Base-by-base conservation (phyloP, 2,888 invertebrate species). In the Clivina fossor region DNA sequence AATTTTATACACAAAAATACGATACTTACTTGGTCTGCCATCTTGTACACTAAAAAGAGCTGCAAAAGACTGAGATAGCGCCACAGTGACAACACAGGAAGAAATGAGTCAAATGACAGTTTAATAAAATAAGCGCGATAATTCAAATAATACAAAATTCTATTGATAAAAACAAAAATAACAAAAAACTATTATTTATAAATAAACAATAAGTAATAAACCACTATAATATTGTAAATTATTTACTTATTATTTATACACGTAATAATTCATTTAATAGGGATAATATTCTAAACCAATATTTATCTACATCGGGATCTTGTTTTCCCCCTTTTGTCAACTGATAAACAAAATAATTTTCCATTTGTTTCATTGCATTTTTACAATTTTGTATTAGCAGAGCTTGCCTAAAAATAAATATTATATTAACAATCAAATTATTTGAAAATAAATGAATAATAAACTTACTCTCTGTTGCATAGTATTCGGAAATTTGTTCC, bases 21-120 rank as follows among this genome's bases (percentile, higher is more conserved):
- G 44, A 58, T 58, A 80, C 84, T 71, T 82, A 87, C 88, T 85
- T 88, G 88, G 76, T 88, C 88, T 78, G 88, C 88, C 88, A 88
- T 88, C 74, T 86, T 86, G 82, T 75, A 78, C 75, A 74, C 68
- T 76, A 76, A 79, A 81, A 81, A 80, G 63, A 69, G 57, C 60
- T 43, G 16, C 24, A 24, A 33, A 51, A 51, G 51, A 51, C 43
- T 33, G 51, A 51, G 53, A 53, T 43, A 28, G 37, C 53, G 53
- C 16, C 2, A 26, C n/a, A 15, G 18, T 20, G 11, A 7, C 13
- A 4, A 13, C 18, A 18, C 11, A 18, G 22, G 35, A 44, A 54
- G 40, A 19, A 51, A 41, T 43, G 33, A 24, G 19, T 13, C n/a
- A 38, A 11, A n/a, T 20, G 20, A 33, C 47, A 33, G 11, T 13